Conservation (phyloP, 2,797 vertebrate genomes). For the Melanotaenia parkinsoni region DNA sequence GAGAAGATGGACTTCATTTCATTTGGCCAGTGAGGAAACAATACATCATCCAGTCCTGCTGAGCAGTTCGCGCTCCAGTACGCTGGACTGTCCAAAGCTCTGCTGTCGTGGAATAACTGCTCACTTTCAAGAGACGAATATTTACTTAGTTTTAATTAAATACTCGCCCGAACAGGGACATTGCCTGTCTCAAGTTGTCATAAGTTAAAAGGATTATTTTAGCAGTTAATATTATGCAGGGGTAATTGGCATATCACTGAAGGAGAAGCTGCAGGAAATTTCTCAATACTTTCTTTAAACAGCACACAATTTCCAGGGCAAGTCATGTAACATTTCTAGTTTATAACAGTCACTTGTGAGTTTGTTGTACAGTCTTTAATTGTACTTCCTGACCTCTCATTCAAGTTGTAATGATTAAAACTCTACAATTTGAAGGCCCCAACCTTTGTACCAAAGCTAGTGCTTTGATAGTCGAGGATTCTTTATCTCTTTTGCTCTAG, state of each 20-base stretch:
- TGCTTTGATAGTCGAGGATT: no score
- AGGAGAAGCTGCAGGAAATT: neutral
- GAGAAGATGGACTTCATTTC: constrained; percentile 10
- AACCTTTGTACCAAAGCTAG: no score
- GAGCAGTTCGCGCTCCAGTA: neutral
- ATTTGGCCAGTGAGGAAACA: neutral
- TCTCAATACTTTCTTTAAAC: neutral
- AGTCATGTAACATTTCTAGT: neutral
- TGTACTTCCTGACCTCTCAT: no score
- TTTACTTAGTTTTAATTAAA: neutral
- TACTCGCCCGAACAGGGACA: neutral
- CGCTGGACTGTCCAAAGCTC: neutral
- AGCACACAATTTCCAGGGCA: neutral
- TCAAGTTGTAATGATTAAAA: no score
- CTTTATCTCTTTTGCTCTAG: no score
- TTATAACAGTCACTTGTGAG: no score
- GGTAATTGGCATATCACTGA: neutral
- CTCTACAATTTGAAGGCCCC: no score
- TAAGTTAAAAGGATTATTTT: neutral
- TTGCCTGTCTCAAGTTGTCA: neutral
- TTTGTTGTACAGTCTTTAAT: no score
- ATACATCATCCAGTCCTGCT: neutral
- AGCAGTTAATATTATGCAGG: neutral
- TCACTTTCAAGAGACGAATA: neutral
- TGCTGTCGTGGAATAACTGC: neutral